Conservation (phyloP, 1,140 invertebrate genomes). For the Pentalonia nigronervosa region DNA sequence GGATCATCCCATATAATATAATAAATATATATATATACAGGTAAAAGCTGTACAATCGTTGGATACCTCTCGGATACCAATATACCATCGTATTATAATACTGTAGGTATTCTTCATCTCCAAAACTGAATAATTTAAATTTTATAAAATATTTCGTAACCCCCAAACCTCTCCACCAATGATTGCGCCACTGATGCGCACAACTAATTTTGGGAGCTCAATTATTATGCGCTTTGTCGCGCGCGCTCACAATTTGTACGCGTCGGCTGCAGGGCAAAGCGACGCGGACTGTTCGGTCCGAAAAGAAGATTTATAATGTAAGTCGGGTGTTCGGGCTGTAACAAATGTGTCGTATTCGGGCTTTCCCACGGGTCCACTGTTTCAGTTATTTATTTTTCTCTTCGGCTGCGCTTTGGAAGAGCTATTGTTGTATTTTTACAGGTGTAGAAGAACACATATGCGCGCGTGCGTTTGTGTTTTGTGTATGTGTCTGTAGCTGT, state of each 20-base stretch:
- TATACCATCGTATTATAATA: neutral
- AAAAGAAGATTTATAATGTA: constrained; percentile 53
- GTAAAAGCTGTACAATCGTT: neutral
- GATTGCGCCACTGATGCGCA: neutral
- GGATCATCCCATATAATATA: no score
- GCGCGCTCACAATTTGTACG: neutral
- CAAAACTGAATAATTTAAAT: neutral
- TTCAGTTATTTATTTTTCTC: constrained; percentile 55
- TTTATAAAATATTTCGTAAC: neutral
- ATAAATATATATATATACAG: no score
- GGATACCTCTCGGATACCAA: no score
- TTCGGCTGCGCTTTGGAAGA: constrained; percentile 37
- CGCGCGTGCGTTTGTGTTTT: neutral
- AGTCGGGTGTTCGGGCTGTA: constrained; percentile 36
- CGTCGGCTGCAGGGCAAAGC: neutral
- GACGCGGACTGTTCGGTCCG: neutral
- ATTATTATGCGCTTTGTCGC: neutral
- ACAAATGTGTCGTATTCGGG: constrained; percentile 57
- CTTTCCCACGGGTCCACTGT: constrained; percentile 56
- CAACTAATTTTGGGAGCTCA: neutral
- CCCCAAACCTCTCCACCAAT: neutral
- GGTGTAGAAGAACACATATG: neutral
- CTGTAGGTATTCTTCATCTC: neutral
- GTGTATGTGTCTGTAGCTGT: neutral
- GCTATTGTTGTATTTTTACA: constrained; percentile 58